Evolutionary conservation across 2,888 invertebrate genomes (phyloP).

Genomic region (Andrena marginata): DNA sequence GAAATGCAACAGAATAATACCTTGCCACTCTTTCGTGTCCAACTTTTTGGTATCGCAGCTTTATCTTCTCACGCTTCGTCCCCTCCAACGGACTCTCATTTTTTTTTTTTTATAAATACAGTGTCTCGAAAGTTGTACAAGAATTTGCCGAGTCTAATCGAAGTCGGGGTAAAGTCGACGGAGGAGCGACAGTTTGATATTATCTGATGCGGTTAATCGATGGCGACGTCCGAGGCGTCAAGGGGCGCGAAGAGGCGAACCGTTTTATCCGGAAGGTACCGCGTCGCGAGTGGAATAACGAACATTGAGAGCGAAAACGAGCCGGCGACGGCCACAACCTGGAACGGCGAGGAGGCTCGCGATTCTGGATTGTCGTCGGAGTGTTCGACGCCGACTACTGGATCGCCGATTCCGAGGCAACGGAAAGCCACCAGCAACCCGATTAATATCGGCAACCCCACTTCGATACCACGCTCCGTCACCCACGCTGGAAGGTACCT

Average conservation of each 20-base stretch:
- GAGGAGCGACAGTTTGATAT: neutral
- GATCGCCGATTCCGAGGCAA: conserved; percentile 80
- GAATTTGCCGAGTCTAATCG: neutral
- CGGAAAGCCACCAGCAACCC: conserved; percentile 56
- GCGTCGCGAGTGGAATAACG: conserved; percentile 24
- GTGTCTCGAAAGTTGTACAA: too few species aligned
- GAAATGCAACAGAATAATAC: too few species aligned
- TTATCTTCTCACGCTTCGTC: too few species aligned
- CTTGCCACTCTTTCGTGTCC: too few species aligned
- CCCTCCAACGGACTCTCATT: too few species aligned
- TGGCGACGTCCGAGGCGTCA: conserved; percentile 53
- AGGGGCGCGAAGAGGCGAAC: conserved; percentile 77
- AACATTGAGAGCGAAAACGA: conserved; percentile 21
- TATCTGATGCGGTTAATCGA: conserved; percentile 19
- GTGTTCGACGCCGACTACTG: conserved; percentile 81
- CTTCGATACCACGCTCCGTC: conserved; percentile 69
- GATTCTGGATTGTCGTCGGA: conserved; percentile 84
- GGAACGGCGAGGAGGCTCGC: conserved; percentile 76
- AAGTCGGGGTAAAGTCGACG: neutral
- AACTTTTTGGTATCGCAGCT: too few species aligned
- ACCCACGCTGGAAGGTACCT: conserved; percentile 76
- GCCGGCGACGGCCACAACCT: neutral
- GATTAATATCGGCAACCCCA: conserved; percentile 35
- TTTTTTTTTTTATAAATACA: too few species aligned
- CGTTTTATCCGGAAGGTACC: conserved; percentile 57